Evolutionary conservation across 2,797 vertebrate species (phyloP).

Genomic region (Sebastes cheni): DNA sequence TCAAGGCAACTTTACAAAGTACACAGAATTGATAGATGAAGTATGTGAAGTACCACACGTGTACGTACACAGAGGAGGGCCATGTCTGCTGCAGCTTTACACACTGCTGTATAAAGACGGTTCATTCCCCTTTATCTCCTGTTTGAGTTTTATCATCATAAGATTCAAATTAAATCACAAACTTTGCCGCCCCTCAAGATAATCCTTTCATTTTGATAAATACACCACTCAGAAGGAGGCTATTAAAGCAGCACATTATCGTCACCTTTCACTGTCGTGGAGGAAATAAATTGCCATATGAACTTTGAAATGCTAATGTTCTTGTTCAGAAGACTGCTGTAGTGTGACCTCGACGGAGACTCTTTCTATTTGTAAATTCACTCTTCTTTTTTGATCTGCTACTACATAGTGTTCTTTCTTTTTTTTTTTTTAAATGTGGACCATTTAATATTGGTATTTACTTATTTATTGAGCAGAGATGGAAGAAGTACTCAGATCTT

Average conservation of each 20-base stretch:
- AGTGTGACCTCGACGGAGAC: constrained; percentile 34
- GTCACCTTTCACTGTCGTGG: constrained; percentile 31
- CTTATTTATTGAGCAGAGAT: background rate
- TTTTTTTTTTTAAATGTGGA: background rate
- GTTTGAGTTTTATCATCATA: constrained; percentile 20
- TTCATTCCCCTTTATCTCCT: constrained; percentile 8
- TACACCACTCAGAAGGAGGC: constrained; percentile 5
- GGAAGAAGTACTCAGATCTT: too few relatives aligned
- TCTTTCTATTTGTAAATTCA: background rate
- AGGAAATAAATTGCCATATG: constrained; percentile 42
- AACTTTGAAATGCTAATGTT: constrained; percentile 64
- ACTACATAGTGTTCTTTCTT: background rate
- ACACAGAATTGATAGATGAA: constrained; percentile 9
- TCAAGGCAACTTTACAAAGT: constrained; percentile 31
- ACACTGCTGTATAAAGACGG: background rate
- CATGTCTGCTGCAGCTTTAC: background rate
- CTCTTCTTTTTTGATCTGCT: constrained; percentile 2
- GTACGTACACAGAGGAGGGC: background rate
- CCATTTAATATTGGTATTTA: background rate
- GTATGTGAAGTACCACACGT: background rate
- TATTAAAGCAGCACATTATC: constrained; percentile 58
- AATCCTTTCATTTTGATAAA: constrained; percentile 46
- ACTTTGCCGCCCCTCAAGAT: constrained; percentile 17
- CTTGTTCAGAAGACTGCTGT: background rate
- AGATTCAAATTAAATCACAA: constrained; percentile 22